Evolutionary conservation across 2,888 invertebrate genomes (phyloP).

Genomic region (Amphipyra berbera): DNA sequence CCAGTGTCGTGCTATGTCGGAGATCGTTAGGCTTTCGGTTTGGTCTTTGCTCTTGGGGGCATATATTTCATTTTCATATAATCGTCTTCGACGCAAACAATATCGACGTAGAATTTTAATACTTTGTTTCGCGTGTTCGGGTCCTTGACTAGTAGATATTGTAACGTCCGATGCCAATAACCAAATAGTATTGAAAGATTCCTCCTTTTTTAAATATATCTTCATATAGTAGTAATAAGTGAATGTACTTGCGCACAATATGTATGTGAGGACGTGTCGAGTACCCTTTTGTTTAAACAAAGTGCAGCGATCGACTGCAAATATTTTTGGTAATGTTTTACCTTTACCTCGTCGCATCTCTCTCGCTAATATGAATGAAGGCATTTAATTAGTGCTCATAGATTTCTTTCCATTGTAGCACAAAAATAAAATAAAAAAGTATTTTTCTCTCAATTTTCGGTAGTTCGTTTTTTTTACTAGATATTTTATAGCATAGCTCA

Average conservation of each 20-base stretch:
- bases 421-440: conserved; percentile 66
- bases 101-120: conserved; percentile 62
- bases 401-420: conserved; percentile 80
- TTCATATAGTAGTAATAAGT: conserved; percentile 83
- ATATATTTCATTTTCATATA: conserved; percentile 53
- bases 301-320: conserved; percentile 79
- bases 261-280: conserved; percentile 66
- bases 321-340: conserved; percentile 87
- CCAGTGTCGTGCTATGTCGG: conserved; percentile 71
- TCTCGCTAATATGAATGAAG: conserved; percentile 76
- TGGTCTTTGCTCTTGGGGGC: conserved; percentile 39
- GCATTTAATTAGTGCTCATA: conserved; percentile 84
- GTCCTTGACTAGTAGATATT: conserved; percentile 70
- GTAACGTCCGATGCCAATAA: conserved; percentile 84
- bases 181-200: conserved; percentile 85
- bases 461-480: conserved; percentile 75
- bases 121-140: conserved; percentile 72
- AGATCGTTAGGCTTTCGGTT: conserved; percentile 55
- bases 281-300: conserved; percentile 66
- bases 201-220: conserved; percentile 79
- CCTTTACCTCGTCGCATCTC: conserved; percentile 68
- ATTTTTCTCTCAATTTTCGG: conserved; percentile 76
- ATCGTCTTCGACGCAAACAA: conserved; percentile 52
- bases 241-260: conserved; percentile 85
- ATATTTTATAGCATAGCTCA: conserved; percentile 77